A percentile compares a stretch with the other conserved stretches of the same genome.
Evolutionary conservation across 2,113 vertebrate species (phyloP).

Genomic region (Callopanchax toddi): DNA sequence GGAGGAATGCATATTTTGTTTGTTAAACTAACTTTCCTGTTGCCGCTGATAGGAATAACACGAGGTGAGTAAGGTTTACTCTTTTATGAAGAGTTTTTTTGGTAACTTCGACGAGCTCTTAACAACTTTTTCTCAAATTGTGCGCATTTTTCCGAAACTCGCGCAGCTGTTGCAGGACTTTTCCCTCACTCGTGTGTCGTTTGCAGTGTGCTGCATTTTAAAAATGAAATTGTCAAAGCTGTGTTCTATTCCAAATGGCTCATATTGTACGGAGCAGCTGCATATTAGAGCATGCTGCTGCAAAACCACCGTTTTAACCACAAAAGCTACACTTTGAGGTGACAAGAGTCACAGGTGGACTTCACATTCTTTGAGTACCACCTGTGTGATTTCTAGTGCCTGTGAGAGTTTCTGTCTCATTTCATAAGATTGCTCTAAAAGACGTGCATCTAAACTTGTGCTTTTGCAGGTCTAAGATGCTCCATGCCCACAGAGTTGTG

Average conservation of each 20-base stretch:
- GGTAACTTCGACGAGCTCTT: neutral
- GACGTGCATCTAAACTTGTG: constrained; percentile 46
- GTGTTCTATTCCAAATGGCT: constrained; percentile 53
- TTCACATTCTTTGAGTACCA: constrained; percentile 32
- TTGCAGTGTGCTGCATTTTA: constrained; percentile 10
- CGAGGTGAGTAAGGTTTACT: constrained; percentile 67
- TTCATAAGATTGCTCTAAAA: neutral
- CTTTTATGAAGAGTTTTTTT: neutral
- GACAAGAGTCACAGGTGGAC: constrained; percentile 62
- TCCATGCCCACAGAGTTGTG: constrained; percentile 83
- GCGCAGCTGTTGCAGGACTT: no score
- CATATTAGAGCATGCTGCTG: constrained; percentile 36
- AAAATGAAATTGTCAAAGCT: constrained; percentile 39
- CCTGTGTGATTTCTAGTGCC: neutral
- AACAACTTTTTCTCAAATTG: neutral
- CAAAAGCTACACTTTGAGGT: constrained; percentile 56
- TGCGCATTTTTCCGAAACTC: neutral
- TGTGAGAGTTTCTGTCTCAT: neutral
- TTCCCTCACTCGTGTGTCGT: constrained; percentile 35
- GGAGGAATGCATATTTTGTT: constrained; percentile 82
- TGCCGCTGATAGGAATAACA: constrained; percentile 72
- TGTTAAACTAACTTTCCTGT: constrained; percentile 75
- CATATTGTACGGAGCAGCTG: constrained; percentile 49
- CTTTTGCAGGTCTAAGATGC: constrained; percentile 79
- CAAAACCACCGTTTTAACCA: constrained; percentile 37